Evolutionary conservation across 2,797 vertebrate species (phyloP), one percentile per base, ranked within the genome.

Genomic region (Premnoplex brunnescens): DNA sequence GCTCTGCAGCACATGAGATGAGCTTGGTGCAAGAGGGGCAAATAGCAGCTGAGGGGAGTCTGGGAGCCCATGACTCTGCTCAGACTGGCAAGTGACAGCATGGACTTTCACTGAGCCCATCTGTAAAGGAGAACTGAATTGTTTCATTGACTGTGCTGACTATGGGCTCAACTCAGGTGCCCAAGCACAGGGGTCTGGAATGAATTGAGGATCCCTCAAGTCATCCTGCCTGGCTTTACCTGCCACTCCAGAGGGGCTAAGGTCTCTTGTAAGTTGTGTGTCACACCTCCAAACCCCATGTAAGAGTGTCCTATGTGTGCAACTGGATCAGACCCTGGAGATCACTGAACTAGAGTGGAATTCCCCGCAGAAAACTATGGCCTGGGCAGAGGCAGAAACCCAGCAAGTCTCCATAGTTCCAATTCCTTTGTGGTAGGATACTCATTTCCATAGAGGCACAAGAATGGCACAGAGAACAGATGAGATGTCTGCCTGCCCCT

Each of bases 301-400:
- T 19, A 48, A 21, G 19, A 23, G 12, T 2, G 1, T 67, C 26
- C 8, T 43, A 0, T 6, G 2, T 46, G 8, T 54, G 19, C 9
- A 64, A 51, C 5, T 11, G 7, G 8, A 8, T 52, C 28, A 75
- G 7, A 8, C 9, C n/a, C 68, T 48, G 26, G 49, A 78, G 41
- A 52, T 71, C 14, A 41, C 21, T 30, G 14, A 56, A 32, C 5
- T n/a, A 15, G 43, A 69, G 6, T 39, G 37, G 55, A 87, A 76
- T 55, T 73, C 7, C 10, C 6, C 1, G 3, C 34, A 30, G 39
- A 34, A 72, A 84, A 37, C 22, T 16, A 24, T 20, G 21, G 34
- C 37, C 15, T 72, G 54, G 17, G 10, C 34, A 88, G 64, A 74
- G 34, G 32, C 28, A 86, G 20, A 64, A 80, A 58, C 41, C 17